phyloP scores from a whole-genome alignment of 2,113 vertebrate genomes.

The Sinocyclocheilus anophthalmus region DNA sequence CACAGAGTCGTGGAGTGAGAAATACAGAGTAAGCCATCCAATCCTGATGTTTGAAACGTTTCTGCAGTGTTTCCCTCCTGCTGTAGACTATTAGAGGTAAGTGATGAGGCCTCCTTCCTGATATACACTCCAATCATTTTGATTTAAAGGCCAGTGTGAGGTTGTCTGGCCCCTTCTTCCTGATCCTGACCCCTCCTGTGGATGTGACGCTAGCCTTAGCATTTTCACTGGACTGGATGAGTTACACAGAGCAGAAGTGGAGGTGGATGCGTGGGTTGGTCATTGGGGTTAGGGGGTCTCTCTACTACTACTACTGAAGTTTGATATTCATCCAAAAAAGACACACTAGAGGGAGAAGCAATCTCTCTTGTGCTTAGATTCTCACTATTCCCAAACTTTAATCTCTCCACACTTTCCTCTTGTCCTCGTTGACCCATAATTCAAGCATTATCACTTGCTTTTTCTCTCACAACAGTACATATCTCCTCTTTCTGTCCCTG shows the following conservation, averaged over 20 bases:
- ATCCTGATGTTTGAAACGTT: conserved; percentile 17
- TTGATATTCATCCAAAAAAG: conserved; percentile 57
- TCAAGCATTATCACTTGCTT: conserved; percentile 12
- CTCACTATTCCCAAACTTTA: conserved; percentile 30
- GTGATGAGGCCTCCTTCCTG: conserved; percentile 16
- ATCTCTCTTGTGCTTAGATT: conserved; percentile 27
- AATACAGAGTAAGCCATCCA: conserved; percentile 3
- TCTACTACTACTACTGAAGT: conserved; percentile 58
- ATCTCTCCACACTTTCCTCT: conserved; percentile 2
- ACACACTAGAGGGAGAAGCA: conserved; percentile 32
- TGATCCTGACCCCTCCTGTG: conserved; percentile 32
- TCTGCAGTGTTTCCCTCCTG: neutral
- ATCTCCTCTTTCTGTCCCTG: conserved; percentile 3
- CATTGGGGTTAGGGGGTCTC: conserved; percentile 50
- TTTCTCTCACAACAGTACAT: neutral
- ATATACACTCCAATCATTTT: conserved; percentile 60
- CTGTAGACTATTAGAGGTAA: conserved; percentile 57
- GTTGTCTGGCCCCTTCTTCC: conserved; percentile 56
- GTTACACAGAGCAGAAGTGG: conserved; percentile 55
- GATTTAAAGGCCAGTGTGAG: conserved; percentile 65
- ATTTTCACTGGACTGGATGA: conserved; percentile 45
- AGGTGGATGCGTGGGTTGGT: conserved; percentile 46
- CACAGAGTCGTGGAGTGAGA: neutral
- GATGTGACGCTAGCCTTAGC: conserved; percentile 40
- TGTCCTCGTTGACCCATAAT: neutral